Base-by-base conservation (phyloP, 2,888 invertebrate species). In the Dynastes grantii region DNA sequence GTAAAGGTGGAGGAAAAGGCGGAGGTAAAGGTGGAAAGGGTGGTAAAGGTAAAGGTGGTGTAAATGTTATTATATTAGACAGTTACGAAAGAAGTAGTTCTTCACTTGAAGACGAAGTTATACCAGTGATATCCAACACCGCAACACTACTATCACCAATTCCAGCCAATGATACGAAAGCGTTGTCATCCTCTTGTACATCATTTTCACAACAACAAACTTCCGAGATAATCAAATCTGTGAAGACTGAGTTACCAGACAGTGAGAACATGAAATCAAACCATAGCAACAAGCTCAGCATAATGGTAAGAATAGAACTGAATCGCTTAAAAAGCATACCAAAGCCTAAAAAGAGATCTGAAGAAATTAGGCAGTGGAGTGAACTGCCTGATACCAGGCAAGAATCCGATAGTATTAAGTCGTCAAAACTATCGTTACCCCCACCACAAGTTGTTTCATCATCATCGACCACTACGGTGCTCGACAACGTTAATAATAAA, bases 1-100 rank as follows among this genome's bases (percentile, higher is more conserved):
- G 91, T 8, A 93, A 93, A 84, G 92, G 93, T 67, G 94, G 94
- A 27, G 94, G 94, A 0, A 94, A 94, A 84, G 93, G 93, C 5
- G 92, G 90, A 9, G 92, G 89, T n/a, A 93, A 93, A 81, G 94
- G 95, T 80, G 94, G 90, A 6, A 90, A 85, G 81, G 86, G 93
- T 76, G 94, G 93, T 1, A 94, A 88, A 84, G 88, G 88, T 11
- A 94, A 94, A 86, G 93, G 93, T 2, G 94, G 94, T 82, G 94
- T 94, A 75, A 88, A 87, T 81, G 88, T 89, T 64, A 92, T 94
- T 76, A 92, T 94, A 79, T 94, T 94, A 83, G 90, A 90, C 81
- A 90, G 91, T 61, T 90, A 91, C 81, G 91, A 91, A 84, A 85
- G 89, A 49, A 87, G 87, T 80, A 87, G 87, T 82, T 89, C 89